Conservation (phyloP, 2,113 vertebrate species). For the Scortum barcoo region DNA sequence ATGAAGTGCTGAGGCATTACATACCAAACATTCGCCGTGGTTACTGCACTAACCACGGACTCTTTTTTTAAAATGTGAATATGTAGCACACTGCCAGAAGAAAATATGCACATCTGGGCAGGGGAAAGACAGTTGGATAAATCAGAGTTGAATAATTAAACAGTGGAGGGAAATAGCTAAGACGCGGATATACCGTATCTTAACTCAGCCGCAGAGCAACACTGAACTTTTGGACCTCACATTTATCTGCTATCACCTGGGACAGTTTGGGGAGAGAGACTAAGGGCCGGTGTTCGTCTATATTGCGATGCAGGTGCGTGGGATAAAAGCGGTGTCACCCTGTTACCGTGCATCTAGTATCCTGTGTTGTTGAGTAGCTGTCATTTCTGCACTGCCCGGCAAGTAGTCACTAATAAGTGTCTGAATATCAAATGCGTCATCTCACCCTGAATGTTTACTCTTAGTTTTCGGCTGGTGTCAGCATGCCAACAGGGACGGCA, state of each 20-base stretch:
- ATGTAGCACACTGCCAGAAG: background rate
- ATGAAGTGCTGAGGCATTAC: slow-evolving; percentile 13
- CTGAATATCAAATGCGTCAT: background rate
- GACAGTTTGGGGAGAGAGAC: slow-evolving; percentile 1
- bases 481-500: background rate
- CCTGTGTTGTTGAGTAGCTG: background rate
- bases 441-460: background rate
- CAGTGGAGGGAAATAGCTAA: slow-evolving; percentile 25
- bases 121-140: slow-evolving; percentile 27
- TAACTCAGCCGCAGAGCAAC: slow-evolving; percentile 14
- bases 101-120: slow-evolving; percentile 34
- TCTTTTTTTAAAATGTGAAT: slow-evolving; percentile 30
- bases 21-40: slow-evolving; percentile 13
- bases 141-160: slow-evolving; percentile 62
- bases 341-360: background rate
- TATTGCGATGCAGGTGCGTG: background rate
- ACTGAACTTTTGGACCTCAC: slow-evolving; percentile 45
- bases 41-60: background rate
- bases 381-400: background rate
- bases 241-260: slow-evolving; percentile 49
- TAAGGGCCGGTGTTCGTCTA: slow-evolving; percentile 11
- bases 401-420: background rate
- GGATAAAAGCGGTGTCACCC: background rate
- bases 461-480: background rate
- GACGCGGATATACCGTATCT: slow-evolving; percentile 15